Base-by-base conservation (phyloP, 1,140 invertebrate species). In the Heliconius nattereri region DNA sequence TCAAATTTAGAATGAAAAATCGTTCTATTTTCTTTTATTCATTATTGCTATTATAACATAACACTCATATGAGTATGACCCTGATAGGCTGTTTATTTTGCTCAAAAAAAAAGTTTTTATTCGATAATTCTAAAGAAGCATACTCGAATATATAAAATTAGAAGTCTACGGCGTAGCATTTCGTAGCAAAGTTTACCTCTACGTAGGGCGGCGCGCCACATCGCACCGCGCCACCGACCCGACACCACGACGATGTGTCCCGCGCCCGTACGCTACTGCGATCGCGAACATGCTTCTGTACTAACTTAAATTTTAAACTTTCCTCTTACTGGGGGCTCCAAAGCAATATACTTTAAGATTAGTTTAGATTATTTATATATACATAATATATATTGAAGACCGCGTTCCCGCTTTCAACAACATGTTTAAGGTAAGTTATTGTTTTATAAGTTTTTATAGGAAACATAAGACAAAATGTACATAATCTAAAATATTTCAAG, bases 341-440 rank as follows among this genome's bases (percentile, higher is more conserved):
- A 88, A 90, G 87, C 87, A 90, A 91, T 91, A 90, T 76, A 23
- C 35, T 70, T 79, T 78, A 76, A 72, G 78, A 73, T 80, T 84
- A 85, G 79, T 89, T 81, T 74, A 79, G 70, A 77, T 73, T 75
- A 29, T 84, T 81, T 75, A 81, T 79, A 81, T 54, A 57, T n/a
- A 3, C 3, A 23, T 35, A 35, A 35, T 35, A 85, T 40, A 40
- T 74, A 76, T 57, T 29, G 29, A 66, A 45, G 45, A 78, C 60
- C 75, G 29, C 76, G 71, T 81, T 76, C 52, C 45, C 78, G 72
- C n/a, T 29, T 54, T 76, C 78, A 29, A 66, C 60, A 70, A 19
- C 76, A 80, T 78, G 72, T 40, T 78, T 81, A 83, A 80, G 80
- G 82, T 81, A 71, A 80, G 82, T 75, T 66, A 19, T 20, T 20